Conservation (phyloP, 2,888 invertebrate genomes). For the Drosophila infuscata region DNA sequence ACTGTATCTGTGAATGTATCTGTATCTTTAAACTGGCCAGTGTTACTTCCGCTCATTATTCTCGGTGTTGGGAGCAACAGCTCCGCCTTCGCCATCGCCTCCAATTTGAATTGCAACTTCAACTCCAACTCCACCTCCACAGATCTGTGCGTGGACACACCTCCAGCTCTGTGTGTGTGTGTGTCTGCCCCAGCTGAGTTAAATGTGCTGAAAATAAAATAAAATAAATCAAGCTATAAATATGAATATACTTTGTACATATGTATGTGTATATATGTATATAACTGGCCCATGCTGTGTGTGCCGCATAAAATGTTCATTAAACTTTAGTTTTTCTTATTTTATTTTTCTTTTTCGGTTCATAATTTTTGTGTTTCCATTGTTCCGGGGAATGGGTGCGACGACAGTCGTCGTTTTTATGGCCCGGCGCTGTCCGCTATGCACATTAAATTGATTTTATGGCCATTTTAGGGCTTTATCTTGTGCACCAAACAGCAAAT, state of each 20-base stretch:
- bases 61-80: slow-evolving; percentile 6
- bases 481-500: slow-evolving; percentile 43
- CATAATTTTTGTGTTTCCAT: slow-evolving; percentile 34
- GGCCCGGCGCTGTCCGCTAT: slow-evolving; percentile 24
- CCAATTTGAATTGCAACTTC: not conserved
- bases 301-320: slow-evolving; percentile 66
- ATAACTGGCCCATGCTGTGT: slow-evolving; percentile 63
- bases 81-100: not conserved
- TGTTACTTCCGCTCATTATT: slow-evolving; percentile 32
- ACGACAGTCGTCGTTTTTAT: slow-evolving; percentile 54
- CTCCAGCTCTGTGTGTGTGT: slow-evolving; percentile 17
- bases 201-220: slow-evolving; percentile 41
- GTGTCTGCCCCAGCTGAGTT: slow-evolving; percentile 24
- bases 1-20: slow-evolving; percentile 11
- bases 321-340: slow-evolving; percentile 52
- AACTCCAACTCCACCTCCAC: slow-evolving; percentile 10
- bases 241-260: slow-evolving; percentile 34
- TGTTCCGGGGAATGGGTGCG: slow-evolving; percentile 52
- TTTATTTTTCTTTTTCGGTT: slow-evolving; percentile 8
- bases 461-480: slow-evolving; percentile 57
- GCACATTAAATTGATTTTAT: slow-evolving; percentile 65
- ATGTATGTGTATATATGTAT: not conserved
- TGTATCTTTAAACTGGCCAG: slow-evolving; percentile 22
- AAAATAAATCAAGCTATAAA: slow-evolving; percentile 71
- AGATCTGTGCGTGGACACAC: slow-evolving; percentile 21